Evolutionary conservation across 2,888 invertebrate species (phyloP), one percentile per base, ranked within the genome.

Genomic region (Drosophila atroscutellata): DNA sequence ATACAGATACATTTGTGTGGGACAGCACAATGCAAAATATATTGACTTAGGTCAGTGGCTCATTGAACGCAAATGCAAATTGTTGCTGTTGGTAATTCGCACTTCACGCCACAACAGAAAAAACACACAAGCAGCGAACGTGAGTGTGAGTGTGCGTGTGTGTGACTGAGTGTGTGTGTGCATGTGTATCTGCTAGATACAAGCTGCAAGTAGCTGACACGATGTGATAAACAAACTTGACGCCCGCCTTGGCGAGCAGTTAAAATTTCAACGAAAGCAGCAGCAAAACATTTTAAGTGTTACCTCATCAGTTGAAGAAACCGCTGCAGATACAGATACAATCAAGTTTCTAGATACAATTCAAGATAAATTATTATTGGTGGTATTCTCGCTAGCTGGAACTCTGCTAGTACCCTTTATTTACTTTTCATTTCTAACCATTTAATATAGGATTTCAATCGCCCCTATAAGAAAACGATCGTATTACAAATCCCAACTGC

Each of bases 11-110:
- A 69, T 45, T 55, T 39, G 34, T 69, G 69, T 20, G 55, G 37
- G 61, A 51, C 54, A 67, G 62, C 87, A 82, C 89, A 89, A 87
- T 89, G 88, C 89, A 90, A 90, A 90, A 78, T 82, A 75, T 86
- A 85, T 91, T 91, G 91, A 72, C 92, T 83, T 86, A 91, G 91
- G 91, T 91, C 91, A 92, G 92, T 91, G 92, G 92, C 92, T 91
- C 92, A 91, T 91, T 92, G 91, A 91, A 91, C 91, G 89, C 89
- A 88, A 85, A 90, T 91, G 92, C 91, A 90, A 91, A 92, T 90
- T 89, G 86, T 88, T 86, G 81, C 66, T 66, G 79, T 61, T 60
- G 84, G 77, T 81, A 90, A 86, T 90, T 89, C 90, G 80, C 87
- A 90, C 89, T 84, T 90, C 74, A 72, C 87, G 70, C 76, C 39